Conservation (phyloP, 1,140 invertebrate genomes). For the Apis florea region DNA sequence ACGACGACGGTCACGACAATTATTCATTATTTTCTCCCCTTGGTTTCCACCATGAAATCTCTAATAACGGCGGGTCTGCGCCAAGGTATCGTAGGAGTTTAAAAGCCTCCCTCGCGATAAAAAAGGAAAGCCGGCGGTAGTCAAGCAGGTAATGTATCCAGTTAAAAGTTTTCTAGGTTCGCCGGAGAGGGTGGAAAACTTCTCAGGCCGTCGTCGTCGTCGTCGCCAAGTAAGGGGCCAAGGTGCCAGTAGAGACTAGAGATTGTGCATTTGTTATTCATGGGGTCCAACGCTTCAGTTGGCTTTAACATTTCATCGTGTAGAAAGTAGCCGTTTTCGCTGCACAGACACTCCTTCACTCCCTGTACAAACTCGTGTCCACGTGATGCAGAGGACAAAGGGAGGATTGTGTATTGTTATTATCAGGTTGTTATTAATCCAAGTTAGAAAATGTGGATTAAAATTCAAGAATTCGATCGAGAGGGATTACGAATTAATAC, state of each 20-base stretch:
- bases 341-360: background rate
- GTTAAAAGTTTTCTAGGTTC: slow-evolving; percentile 76
- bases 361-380: slow-evolving; percentile 29
- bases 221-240: slow-evolving; percentile 45
- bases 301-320: slow-evolving; percentile 74
- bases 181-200: slow-evolving; percentile 64
- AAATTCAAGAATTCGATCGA: no score
- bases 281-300: slow-evolving; percentile 70
- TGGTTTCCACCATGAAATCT: slow-evolving; percentile 65
- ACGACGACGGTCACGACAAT: slow-evolving; percentile 57
- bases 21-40: slow-evolving; percentile 65
- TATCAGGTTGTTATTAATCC: background rate
- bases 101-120: slow-evolving; percentile 68
- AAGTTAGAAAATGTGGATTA: background rate
- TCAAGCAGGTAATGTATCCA: slow-evolving; percentile 77
- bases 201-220: slow-evolving; percentile 16
- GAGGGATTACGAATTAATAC: background rate
- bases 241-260: slow-evolving; percentile 68
- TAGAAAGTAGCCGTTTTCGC: slow-evolving; percentile 62
- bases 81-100: slow-evolving; percentile 66
- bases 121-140: slow-evolving; percentile 69
- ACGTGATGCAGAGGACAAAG: slow-evolving; percentile 19
- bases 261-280: slow-evolving; percentile 78
- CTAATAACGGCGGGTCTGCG: slow-evolving; percentile 68
- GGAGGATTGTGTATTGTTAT: no score